Base-by-base conservation (phyloP, 2,888 invertebrate genomes). In the Pandemis corylana region DNA sequence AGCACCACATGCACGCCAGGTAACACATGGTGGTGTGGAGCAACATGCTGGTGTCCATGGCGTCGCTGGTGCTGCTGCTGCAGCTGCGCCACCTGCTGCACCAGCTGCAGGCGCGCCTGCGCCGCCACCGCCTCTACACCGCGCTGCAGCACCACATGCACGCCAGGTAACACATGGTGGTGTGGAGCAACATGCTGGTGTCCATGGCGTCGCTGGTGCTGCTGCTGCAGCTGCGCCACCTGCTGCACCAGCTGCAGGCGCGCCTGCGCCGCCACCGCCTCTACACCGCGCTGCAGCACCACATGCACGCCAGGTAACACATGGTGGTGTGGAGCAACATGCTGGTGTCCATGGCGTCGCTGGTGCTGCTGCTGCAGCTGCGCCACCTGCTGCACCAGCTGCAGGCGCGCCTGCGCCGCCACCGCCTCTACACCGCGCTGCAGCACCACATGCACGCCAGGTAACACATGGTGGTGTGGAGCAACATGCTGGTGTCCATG, bases 251-350 rank as follows among this genome's bases (percentile, higher is more conserved):
- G 92, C 97, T 98, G 87, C 97, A 97, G 88, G 95, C 97, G 77
- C 95, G 97, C 80, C 95, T 97, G 82, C 96, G 96, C 80, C 95
- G 97, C 71, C 98, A 98, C 91, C 96, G 97, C 83, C 97, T 97
- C 90, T 98, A 98, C 93, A 91, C 97, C 73, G 96, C 96, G 92
- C 97, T 98, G 61, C 95, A 97, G 73, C 95, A 95, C 84, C 97
- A 97, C 88, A 97, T 98, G 96, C 97, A 97, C 84, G 96, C 96
- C 89, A 97, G 97, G 97, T 97, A 36, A 36, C 98, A 98, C 93
- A 98, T 98, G 98, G 95, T 98, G 88, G 95, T 98, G 79, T 97
- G 97, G 97, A 97, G 97, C 88, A 98, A 98, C 92, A 97, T 98
- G 84, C 96, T 98, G 92, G 95, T 98, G 83, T 98, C 98, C 76